Evolutionary conservation across 64 coral and sea anemone genomes (phyloP).

Genomic region (Pachyseris speciosa): DNA sequence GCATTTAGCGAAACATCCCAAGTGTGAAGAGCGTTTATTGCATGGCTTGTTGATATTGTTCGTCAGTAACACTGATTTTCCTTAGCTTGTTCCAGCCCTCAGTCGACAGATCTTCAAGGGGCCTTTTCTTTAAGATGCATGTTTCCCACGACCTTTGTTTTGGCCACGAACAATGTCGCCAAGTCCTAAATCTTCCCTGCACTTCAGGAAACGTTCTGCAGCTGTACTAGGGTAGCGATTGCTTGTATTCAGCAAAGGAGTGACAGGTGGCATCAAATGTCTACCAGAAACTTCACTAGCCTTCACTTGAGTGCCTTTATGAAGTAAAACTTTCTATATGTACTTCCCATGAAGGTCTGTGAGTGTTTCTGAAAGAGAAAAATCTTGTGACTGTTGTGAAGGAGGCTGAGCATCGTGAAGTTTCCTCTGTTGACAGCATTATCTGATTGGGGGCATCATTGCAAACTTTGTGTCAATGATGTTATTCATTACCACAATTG

Average conservation of each 20-base stretch:
- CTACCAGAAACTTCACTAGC: slow-evolving; percentile 64
- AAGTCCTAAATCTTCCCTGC: slow-evolving; percentile 32
- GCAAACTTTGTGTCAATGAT: slow-evolving; percentile 71
- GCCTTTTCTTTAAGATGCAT: slow-evolving; percentile 28
- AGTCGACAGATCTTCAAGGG: slow-evolving; percentile 28
- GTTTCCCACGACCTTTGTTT: slow-evolving; percentile 23
- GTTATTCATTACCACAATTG: slow-evolving; percentile 60
- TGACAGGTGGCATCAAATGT: slow-evolving; percentile 45
- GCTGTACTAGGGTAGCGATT: slow-evolving; percentile 36
- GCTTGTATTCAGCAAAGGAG: neutral
- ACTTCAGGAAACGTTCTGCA: slow-evolving; percentile 40
- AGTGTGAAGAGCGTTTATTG: neutral
- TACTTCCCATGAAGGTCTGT: slow-evolving; percentile 50
- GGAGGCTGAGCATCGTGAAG: neutral
- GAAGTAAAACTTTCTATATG: slow-evolving; percentile 21
- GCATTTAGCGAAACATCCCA: too few species aligned
- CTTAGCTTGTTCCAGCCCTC: slow-evolving; percentile 55
- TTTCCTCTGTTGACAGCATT: neutral
- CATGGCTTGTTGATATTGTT: slow-evolving; percentile 45
- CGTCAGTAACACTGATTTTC: slow-evolving; percentile 29
- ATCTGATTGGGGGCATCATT: slow-evolving; percentile 54
- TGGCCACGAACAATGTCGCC: neutral
- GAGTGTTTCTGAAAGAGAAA: slow-evolving; percentile 32
- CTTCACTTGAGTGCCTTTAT: slow-evolving; percentile 23
- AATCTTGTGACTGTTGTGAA: neutral